Evolutionary conservation across 2,113 vertebrate genomes (phyloP), one percentile per base, ranked within the genome.

Genomic region (Abramis brama): DNA sequence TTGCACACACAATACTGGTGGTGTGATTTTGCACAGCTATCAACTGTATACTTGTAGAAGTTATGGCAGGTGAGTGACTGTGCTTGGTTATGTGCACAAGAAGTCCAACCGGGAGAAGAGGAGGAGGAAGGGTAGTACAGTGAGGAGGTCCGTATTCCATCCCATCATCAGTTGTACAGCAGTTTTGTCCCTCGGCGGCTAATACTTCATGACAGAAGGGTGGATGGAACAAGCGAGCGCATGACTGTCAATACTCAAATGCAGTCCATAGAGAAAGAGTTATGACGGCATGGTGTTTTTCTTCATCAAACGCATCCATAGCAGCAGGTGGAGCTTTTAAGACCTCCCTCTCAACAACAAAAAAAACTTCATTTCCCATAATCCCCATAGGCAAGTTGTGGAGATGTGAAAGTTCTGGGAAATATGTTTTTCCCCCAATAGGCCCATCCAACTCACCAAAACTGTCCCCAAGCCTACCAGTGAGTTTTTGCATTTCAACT

Each of bases 291-390:
- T 88, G 88, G 88, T 83, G 89, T 92, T 93, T 90, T 73, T 90
- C 92, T 90, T 88, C 83, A 85, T 81, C 83, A 88, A 91, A 90
- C 91, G 94, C 92, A 93, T 91, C 91, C 90, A 92, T 94, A 95
- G 94, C 95, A 95, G 94, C 95, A 95, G 91, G 93, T 94, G 90
- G 92, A 94, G 91, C 90, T 79, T 93, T 91, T 81, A 92, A 91
- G 91, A 88, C 88, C 82, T 91, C 88, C 85, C 82, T 90, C 87
- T 86, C 85, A 86, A 85, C 71, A 81, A 85, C 19, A 78, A 73
- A 83, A 70, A 68, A 88, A 80, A 77, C 30, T 64, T 4, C 86
- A 82, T 62, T 86, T 88, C 89, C 89, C 74, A 79, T 90, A 87
- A 92, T 93, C 92, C 80, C 85, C 88, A 55, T 36, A 55, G 89